A percentile compares a stretch with the other conserved stretches of the same genome.
These are phyloP conservation scores for Pemphigus obesinymphae DNA, from an alignment of 1,140 invertebrate genomes.

Conservation along the genomic window DNA sequence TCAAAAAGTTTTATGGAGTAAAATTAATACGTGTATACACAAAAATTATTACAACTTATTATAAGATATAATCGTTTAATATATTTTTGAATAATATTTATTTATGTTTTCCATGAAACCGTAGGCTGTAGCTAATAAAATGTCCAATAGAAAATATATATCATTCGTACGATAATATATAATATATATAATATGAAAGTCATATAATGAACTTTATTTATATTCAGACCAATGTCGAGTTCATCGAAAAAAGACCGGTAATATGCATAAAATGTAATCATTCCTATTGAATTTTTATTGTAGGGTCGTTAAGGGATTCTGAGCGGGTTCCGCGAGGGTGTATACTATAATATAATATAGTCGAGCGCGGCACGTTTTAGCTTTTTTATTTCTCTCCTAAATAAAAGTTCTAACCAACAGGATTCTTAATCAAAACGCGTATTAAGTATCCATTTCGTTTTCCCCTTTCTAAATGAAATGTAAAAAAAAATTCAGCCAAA, in stretches of 20 bases:
- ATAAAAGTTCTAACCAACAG: slow-evolving; percentile 5
- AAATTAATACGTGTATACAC: too few species aligned
- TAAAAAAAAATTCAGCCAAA: neutral
- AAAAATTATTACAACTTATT: too few species aligned
- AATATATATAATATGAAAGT: too few species aligned
- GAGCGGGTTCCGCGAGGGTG: neutral
- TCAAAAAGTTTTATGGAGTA: too few species aligned
- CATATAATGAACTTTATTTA: too few species aligned
- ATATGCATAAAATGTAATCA: slow-evolving; percentile 13
- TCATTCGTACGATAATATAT: too few species aligned
- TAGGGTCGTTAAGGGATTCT: slow-evolving; percentile 13
- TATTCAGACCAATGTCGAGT: neutral
- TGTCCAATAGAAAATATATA: too few species aligned
- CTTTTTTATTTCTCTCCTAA: neutral
- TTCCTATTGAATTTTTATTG: slow-evolving; percentile 19
- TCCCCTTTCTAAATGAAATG: neutral
- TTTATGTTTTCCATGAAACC: too few species aligned
- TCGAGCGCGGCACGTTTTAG: neutral
- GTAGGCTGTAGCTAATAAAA: too few species aligned
- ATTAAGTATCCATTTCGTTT: neutral
- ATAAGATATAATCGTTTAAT: too few species aligned
- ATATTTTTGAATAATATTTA: too few species aligned
- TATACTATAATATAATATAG: too few species aligned
- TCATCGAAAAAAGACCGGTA: slow-evolving; percentile 8
- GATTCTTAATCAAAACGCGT: slow-evolving; percentile 19